Base-by-base conservation (phyloP, 2,888 invertebrate species). In the Spialia ferax region DNA sequence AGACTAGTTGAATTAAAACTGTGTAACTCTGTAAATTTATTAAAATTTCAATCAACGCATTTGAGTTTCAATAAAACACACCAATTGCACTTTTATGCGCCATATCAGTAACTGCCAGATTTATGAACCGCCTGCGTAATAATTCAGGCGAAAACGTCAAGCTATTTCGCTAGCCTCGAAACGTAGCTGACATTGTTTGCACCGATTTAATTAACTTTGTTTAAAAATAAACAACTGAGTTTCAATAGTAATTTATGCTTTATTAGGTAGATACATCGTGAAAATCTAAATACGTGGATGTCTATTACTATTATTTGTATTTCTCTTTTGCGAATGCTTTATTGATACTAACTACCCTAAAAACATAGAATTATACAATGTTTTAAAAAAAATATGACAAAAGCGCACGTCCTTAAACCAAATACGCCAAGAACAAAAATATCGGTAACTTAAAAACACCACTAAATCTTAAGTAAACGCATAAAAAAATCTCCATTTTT, bases 1-100 rank as follows among this genome's bases (percentile, higher is more conserved):
- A 0, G 92, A 92, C 71, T 91, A 73, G 72, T 56, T 1, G 2
- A 38, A 18, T 26, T 26, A 8, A 38, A 38, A 18, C 20, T 18
- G 23, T 26, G 26, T 54, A n/a, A 62, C 11, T 61, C 32, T 56
- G 23, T 55, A 15, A 38, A 68, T 50, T 4, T 32, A 67, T 67
- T 48, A 61, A 65, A 38, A 69, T 65, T 61, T 61, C 52, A 66
- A 60, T 60, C 52, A 29, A 60, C 29, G 38, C 38, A n/a, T 59
- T 66, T 42, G 59, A 29, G 65, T 60, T 66, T 66, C 65, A 66
- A 66, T 66, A 50, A 64, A 56, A 45, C 20, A 48, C 63, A 42
- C 60, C 54, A 61, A 66, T 66, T 66, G 54, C 60, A 55, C 22
- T 54, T 66, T 60, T 35, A 66, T 66, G 11, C 32, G 29, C 54